These are phyloP conservation scores for Adrianichthys oophorus DNA, from an alignment of 2,797 vertebrate genomes.

Conservation along the genomic window DNA sequence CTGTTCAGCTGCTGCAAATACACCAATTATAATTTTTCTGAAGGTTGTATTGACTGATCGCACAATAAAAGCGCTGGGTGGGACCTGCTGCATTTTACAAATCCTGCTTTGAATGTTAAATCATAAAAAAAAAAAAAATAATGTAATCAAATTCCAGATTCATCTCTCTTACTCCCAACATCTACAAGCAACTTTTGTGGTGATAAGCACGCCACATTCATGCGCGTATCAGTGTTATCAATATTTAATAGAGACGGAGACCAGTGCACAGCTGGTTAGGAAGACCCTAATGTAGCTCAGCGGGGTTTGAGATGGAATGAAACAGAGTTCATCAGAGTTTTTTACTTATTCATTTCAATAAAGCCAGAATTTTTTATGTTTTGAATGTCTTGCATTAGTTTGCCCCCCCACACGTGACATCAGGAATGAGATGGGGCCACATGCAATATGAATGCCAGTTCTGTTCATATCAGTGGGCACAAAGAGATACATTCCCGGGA, in stretches of 20 bases:
- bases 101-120: not conserved
- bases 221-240: constrained; percentile 48
- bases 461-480: constrained; percentile 37
- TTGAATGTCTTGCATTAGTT: constrained; percentile 38
- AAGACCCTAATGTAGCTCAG: constrained; percentile 34
- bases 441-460: constrained; percentile 37
- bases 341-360: constrained; percentile 38
- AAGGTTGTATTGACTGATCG: no score
- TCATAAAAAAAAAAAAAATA: not conserved
- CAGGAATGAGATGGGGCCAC: constrained; percentile 29
- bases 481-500: constrained; percentile 33
- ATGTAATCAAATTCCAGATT: constrained; percentile 20
- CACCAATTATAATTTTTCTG: no score
- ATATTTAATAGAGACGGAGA: constrained; percentile 63
- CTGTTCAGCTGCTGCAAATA: no score
- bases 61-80: no score
- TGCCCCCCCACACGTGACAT: constrained; percentile 25
- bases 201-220: constrained; percentile 42
- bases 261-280: constrained; percentile 44
- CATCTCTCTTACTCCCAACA: constrained; percentile 29
- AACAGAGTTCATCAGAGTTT: constrained; percentile 6
- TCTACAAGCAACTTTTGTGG: constrained; percentile 17
- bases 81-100: not conserved
- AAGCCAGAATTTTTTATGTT: constrained; percentile 22
- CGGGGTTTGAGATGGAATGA: constrained; percentile 27